Evolutionary conservation across 1,140 invertebrate species (phyloP).

Genomic region (Hyles euphorbiae): DNA sequence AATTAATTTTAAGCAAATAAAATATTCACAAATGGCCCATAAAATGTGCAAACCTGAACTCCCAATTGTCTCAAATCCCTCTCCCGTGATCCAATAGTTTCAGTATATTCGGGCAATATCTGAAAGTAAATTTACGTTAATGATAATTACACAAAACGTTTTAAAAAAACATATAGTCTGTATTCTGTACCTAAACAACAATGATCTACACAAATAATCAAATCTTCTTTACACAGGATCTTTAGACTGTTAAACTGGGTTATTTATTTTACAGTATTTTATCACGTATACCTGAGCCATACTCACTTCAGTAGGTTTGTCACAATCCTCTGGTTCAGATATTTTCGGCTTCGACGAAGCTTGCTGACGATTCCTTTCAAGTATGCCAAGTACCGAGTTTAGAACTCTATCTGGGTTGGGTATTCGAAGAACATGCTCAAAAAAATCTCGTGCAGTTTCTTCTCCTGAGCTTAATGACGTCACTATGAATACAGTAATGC

Average conservation of each 20-base stretch:
- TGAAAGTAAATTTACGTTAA: slow-evolving; percentile 19
- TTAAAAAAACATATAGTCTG: no score
- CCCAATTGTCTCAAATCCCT: slow-evolving; percentile 36
- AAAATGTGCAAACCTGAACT: no score
- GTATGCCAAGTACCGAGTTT: slow-evolving; percentile 46
- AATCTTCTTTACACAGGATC: no score
- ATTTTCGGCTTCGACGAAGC: slow-evolving; percentile 9
- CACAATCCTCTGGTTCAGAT: slow-evolving; percentile 32
- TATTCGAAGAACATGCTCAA: slow-evolving; percentile 55
- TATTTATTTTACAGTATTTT: background rate
- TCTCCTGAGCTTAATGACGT: slow-evolving; percentile 31
- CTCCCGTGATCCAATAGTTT: slow-evolving; percentile 36
- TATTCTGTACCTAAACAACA: background rate
- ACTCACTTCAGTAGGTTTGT: slow-evolving; percentile 31
- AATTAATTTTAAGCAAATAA: no score
- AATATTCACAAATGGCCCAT: no score
- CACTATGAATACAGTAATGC: slow-evolving; percentile 28
- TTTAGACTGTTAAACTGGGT: no score
- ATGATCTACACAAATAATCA: background rate
- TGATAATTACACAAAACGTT: no score
- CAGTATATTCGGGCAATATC: slow-evolving; percentile 56
- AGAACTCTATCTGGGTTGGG: slow-evolving; percentile 52
- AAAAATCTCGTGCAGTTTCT: slow-evolving; percentile 41
- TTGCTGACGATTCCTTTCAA: slow-evolving; percentile 43
- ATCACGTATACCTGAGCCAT: background rate